A percentile compares a stretch with the other conserved stretches of the same genome.
Evolutionary conservation across 1,140 invertebrate species (phyloP).

Genomic region (Mamestra configurata): DNA sequence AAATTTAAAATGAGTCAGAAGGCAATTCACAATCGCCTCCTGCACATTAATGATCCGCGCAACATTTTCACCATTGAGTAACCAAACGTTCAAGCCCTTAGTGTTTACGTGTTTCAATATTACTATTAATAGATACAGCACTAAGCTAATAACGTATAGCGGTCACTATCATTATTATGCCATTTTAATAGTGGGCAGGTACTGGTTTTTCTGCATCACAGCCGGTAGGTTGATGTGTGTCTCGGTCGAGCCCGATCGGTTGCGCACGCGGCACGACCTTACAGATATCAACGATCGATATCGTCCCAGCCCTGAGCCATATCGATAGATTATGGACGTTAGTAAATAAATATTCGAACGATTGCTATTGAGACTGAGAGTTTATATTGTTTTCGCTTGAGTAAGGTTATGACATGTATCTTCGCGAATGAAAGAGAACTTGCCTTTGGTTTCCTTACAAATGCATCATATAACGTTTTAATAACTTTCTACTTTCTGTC

Average conservation of each 20-base stretch:
- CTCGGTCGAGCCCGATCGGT: conserved; percentile 30
- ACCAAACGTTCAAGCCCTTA: not conserved
- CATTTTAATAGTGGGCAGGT: conserved; percentile 17
- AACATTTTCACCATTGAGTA: not conserved
- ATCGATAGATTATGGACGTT: conserved; percentile 39
- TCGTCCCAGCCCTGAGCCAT: conserved; percentile 1
- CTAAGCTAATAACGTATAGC: conserved; percentile 12
- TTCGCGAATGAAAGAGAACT: not conserved
- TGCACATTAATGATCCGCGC: not conserved
- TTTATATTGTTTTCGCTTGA: not conserved
- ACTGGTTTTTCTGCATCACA: conserved; percentile 39
- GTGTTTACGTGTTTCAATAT: conserved; percentile 19
- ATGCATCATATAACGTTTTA: no score
- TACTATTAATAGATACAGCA: conserved; percentile 21
- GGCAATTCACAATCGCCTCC: not conserved
- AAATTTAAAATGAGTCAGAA: not conserved
- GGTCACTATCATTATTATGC: conserved; percentile 37
- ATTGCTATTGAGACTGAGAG: not conserved
- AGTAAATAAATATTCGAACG: conserved; percentile 11
- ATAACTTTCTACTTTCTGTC: no score
- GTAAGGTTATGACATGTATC: not conserved
- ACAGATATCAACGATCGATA: conserved; percentile 43
- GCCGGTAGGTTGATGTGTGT: conserved; percentile 26
- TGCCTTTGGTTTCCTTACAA: no score
- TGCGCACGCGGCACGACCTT: conserved; percentile 25